These are phyloP conservation scores for Lucilia cuprina DNA, from an alignment of 1,140 invertebrate species.

Conservation along the genomic window DNA sequence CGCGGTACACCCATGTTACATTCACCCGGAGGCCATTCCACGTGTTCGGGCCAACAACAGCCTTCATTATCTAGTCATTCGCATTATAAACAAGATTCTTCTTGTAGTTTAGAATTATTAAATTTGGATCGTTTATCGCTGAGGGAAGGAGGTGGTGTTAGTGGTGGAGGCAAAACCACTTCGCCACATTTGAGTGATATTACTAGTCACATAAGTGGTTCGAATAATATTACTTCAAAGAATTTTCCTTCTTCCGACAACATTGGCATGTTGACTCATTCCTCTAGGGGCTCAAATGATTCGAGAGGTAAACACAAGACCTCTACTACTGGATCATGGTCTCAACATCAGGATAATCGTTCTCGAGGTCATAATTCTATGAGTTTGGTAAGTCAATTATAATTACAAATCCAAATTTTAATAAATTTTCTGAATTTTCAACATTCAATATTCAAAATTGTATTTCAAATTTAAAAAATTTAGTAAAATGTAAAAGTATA, in stretches of 20 bases:
- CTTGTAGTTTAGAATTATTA: constrained; percentile 49
- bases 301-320: constrained; percentile 49
- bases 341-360: constrained; percentile 39
- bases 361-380: constrained; percentile 51
- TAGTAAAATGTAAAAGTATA: no score
- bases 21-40: constrained; percentile 39
- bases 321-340: constrained; percentile 47
- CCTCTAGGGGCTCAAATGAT: constrained; percentile 56
- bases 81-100: constrained; percentile 49
- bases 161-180: constrained; percentile 41
- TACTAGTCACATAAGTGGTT: constrained; percentile 1
- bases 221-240: constrained; percentile 37
- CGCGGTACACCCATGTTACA: not conserved
- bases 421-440: not conserved
- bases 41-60: constrained; percentile 16
- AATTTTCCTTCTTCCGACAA: constrained; percentile 49
- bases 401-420: no score
- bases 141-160: constrained; percentile 37
- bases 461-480: no score
- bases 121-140: constrained; percentile 54
- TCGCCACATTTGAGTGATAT: constrained; percentile 48
- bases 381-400: constrained; percentile 45
- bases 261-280: constrained; percentile 56
- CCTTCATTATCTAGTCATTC: constrained; percentile 37
- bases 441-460: no score